Conservation (phyloP, 2,888 invertebrate genomes). For the Tenthredo distinguenda region DNA sequence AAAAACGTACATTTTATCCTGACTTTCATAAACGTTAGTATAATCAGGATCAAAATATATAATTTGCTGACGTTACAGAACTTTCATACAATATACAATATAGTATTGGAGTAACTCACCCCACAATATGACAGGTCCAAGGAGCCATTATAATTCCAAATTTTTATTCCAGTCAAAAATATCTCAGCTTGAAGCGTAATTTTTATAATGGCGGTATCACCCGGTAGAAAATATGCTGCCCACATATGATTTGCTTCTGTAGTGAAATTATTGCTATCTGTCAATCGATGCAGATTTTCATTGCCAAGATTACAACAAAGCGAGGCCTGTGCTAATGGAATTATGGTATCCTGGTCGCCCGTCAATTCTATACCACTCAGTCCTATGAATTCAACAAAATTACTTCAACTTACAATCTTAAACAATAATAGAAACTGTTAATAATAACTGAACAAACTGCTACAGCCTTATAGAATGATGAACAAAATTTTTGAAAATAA, state of each 20-base stretch:
- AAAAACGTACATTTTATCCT: no score
- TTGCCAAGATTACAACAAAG: slow-evolving; percentile 62
- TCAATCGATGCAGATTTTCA: slow-evolving; percentile 80
- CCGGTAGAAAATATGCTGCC: slow-evolving; percentile 77
- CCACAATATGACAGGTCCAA: slow-evolving; percentile 85
- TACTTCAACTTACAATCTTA: no score
- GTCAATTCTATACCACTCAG: slow-evolving; percentile 69
- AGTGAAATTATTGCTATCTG: slow-evolving; percentile 86
- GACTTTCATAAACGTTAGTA: no score
- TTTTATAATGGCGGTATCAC: slow-evolving; percentile 61
- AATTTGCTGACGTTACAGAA: slow-evolving; percentile 13
- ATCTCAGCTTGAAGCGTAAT: slow-evolving; percentile 66
- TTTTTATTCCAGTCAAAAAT: slow-evolving; percentile 80
- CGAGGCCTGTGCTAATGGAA: slow-evolving; percentile 61
- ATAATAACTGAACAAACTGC: background rate
- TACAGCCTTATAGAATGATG: background rate
- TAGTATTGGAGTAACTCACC: slow-evolving; percentile 75
- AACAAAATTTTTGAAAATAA: background rate
- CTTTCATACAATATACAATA: background rate
- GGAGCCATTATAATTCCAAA: slow-evolving; percentile 92
- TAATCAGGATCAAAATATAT: slow-evolving; percentile 9
- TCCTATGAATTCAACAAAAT: slow-evolving; percentile 59
- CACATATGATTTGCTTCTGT: slow-evolving; percentile 85
- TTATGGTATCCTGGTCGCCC: slow-evolving; percentile 60
- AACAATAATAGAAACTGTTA: background rate